Evolutionary conservation across 1,140 invertebrate species (phyloP).

Genomic region (Drosophila lowei): DNA sequence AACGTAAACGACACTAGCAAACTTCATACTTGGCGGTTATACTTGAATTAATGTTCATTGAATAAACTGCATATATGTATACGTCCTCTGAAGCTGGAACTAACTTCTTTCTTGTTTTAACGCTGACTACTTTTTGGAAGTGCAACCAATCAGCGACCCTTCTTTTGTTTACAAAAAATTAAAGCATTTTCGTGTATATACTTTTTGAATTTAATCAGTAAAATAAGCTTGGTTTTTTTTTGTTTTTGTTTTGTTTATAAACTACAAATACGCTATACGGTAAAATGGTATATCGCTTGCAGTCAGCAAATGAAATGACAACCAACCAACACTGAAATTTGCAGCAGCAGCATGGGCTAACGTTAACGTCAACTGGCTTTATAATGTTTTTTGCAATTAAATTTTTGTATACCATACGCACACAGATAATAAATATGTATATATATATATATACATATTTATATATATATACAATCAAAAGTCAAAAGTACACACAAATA

Average conservation of each 20-base stretch:
- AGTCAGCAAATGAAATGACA: conserved; percentile 49
- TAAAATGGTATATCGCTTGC: conserved; percentile 71
- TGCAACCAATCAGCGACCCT: too few relatives aligned
- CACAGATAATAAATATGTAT: conserved; percentile 21
- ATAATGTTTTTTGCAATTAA: conserved; percentile 13
- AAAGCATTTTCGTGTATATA: neutral
- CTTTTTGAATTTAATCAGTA: conserved; percentile 23
- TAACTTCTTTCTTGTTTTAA: too few relatives aligned
- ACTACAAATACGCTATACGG: conserved; percentile 76
- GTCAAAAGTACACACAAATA: conserved; percentile 21
- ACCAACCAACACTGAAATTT: conserved; percentile 34
- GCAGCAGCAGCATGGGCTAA: conserved; percentile 29
- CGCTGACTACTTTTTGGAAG: too few relatives aligned
- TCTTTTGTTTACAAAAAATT: neutral
- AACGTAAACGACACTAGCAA: too few relatives aligned
- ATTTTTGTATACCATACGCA: neutral
- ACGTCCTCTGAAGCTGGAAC: too few relatives aligned
- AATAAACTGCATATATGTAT: too few relatives aligned
- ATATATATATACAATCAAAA: conserved; percentile 39
- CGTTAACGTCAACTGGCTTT: conserved; percentile 40
- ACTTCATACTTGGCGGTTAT: too few relatives aligned
- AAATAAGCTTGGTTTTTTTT: conserved; percentile 42
- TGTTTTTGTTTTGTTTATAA: conserved; percentile 43
- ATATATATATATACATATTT: conserved; percentile 32
- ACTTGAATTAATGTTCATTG: too few relatives aligned